Percentiles rank a stretch among this genome's conserved stretches.
These are phyloP conservation scores for Muntiacus reevesi DNA, from an alignment of 2,113 vertebrate species.

Conservation along the genomic window DNA sequence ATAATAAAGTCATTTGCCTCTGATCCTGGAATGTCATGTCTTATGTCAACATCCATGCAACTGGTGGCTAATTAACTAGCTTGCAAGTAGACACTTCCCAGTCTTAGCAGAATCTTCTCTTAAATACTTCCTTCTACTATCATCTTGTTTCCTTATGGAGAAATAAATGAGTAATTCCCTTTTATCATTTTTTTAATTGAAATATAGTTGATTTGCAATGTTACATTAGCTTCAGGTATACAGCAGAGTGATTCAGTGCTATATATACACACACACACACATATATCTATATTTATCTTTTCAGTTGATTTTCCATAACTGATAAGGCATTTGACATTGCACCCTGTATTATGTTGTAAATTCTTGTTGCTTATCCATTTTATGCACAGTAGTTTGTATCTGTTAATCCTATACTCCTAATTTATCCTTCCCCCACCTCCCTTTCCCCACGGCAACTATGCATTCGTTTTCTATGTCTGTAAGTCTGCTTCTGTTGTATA, in stretches of 20 bases:
- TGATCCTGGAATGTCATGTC: neutral
- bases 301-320: neutral
- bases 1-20: neutral
- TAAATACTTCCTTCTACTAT: neutral
- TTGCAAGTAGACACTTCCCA: neutral
- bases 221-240: neutral
- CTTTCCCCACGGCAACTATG: neutral
- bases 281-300: neutral
- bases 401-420: neutral
- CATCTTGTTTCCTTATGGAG: neutral
- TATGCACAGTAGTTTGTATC: neutral
- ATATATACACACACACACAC: rapidly evolving
- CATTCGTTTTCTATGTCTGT: neutral
- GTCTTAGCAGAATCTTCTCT: neutral
- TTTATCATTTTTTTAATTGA: neutral
- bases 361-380: neutral
- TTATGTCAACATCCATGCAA: neutral
- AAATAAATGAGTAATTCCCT: neutral
- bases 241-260: neutral
- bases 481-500: neutral
- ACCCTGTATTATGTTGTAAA: neutral
- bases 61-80: neutral
- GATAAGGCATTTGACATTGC: neutral
- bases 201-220: neutral
- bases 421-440: neutral